Percentiles rank a stretch among this genome's conserved stretches.
phyloP scores from a whole-genome alignment of 2,888 invertebrate species.

The Ceriagrion tenellum region DNA sequence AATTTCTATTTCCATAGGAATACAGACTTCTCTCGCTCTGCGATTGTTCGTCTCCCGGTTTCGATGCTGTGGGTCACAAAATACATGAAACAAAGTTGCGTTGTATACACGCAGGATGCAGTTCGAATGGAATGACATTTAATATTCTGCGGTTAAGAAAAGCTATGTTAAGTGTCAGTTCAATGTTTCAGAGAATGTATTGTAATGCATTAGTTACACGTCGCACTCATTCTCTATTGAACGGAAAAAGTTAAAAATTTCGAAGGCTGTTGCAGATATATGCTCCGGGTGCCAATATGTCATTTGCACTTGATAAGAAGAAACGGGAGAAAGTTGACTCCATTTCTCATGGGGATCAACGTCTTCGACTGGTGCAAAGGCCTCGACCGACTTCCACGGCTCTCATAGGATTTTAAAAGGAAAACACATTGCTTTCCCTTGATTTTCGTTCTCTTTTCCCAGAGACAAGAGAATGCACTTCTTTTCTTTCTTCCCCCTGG shows the following conservation, averaged over 20 bases:
- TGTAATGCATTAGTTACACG: too few relatives aligned
- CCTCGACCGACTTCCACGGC: conserved; percentile 53
- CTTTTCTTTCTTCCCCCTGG: neutral
- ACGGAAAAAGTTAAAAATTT: neutral
- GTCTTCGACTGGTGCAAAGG: conserved; percentile 23
- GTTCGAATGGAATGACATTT: too few relatives aligned
- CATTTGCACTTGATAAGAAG: conserved; percentile 43
- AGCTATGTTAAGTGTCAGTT: too few relatives aligned
- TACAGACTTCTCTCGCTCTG: neutral
- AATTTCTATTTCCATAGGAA: neutral
- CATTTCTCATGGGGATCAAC: conserved; percentile 32
- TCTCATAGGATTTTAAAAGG: conserved; percentile 26
- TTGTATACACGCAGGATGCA: too few relatives aligned
- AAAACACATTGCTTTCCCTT: conserved; percentile 18
- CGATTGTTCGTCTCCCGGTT: neutral
- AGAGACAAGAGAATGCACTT: neutral
- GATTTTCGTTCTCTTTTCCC: neutral
- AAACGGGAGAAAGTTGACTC: conserved; percentile 61
- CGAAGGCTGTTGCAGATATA: neutral
- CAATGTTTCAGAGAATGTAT: too few relatives aligned
- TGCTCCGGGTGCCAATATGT: neutral
- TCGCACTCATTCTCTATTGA: neutral
- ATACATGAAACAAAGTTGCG: neutral
- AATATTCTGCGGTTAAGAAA: too few relatives aligned
- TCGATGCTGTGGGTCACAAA: neutral